These are phyloP conservation scores for Tolypeutes matacus DNA, from an alignment of 2,797 vertebrate species.

Conservation along the genomic window DNA sequence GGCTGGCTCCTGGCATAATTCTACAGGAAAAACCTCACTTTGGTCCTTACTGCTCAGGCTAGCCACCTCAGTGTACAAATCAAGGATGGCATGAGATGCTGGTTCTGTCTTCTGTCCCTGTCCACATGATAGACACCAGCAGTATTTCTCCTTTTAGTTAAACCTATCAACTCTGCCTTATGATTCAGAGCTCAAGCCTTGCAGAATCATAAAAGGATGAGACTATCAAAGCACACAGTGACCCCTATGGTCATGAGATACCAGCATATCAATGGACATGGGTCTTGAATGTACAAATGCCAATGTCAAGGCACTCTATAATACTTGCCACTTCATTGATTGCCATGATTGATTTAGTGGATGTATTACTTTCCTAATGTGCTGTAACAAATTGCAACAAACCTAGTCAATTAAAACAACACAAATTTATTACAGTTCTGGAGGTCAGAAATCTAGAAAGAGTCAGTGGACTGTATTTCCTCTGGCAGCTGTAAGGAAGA, in stretches of 20 bases:
- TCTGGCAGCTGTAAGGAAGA: background rate
- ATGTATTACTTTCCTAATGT: background rate
- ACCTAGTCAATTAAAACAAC: background rate
- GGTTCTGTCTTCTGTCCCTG: background rate
- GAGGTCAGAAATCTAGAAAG: background rate
- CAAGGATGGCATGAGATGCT: background rate
- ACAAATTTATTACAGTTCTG: background rate
- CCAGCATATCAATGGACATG: no score
- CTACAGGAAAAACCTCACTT: background rate
- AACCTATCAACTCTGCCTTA: background rate
- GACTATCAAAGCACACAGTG: background rate
- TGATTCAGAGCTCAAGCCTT: background rate
- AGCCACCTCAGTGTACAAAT: background rate
- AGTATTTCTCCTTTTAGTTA: background rate
- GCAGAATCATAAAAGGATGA: background rate
- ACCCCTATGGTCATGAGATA: fast-evolving
- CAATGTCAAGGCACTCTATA: background rate
- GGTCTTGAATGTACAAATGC: background rate
- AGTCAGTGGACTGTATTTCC: background rate
- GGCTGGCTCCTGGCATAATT: background rate
- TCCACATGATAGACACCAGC: background rate
- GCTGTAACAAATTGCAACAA: background rate
- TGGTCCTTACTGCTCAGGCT: fast-evolving
- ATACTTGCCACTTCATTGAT: background rate
- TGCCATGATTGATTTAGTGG: background rate